Conservation (phyloP, 1,140 invertebrate species). For the Macrocentrus cingulum region DNA sequence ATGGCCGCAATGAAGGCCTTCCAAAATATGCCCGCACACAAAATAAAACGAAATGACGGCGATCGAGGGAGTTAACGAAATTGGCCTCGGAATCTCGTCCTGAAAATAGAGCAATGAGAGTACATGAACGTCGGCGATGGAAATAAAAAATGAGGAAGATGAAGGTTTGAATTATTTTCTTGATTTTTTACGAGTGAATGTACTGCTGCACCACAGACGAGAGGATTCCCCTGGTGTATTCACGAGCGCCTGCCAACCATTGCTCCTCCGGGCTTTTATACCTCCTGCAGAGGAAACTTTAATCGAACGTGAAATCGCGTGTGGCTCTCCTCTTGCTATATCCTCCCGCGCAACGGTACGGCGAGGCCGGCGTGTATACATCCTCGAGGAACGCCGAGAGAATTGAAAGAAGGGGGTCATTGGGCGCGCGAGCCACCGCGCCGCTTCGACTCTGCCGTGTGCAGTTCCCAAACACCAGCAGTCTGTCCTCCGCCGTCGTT, state of each 20-base stretch:
- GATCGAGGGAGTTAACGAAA: no score
- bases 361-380: conserved; percentile 1
- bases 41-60: no score
- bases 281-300: conserved; percentile 12
- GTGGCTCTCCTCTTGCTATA: conserved; percentile 3
- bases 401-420: conserved; percentile 20
- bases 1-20: no score
- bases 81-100: no score
- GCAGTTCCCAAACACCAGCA: background rate
- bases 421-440: conserved; percentile 14
- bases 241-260: conserved; percentile 1
- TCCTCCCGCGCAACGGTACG: background rate
- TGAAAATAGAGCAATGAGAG: no score
- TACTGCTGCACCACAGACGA: background rate
- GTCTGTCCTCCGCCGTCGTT: conserved; percentile 21
- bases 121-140: no score
- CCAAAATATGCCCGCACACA: no score
- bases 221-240: background rate
- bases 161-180: conserved; percentile 1
- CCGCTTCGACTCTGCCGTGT: conserved; percentile 1
- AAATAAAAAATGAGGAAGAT: no score
- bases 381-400: conserved; percentile 13
- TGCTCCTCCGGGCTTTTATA: background rate
- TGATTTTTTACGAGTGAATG: background rate
- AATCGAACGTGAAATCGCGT: conserved; percentile 22